Percentiles rank a stretch among this genome's conserved stretches.
Evolutionary conservation across 2,888 invertebrate genomes (phyloP).

Genomic region (Lasius platythorax): DNA sequence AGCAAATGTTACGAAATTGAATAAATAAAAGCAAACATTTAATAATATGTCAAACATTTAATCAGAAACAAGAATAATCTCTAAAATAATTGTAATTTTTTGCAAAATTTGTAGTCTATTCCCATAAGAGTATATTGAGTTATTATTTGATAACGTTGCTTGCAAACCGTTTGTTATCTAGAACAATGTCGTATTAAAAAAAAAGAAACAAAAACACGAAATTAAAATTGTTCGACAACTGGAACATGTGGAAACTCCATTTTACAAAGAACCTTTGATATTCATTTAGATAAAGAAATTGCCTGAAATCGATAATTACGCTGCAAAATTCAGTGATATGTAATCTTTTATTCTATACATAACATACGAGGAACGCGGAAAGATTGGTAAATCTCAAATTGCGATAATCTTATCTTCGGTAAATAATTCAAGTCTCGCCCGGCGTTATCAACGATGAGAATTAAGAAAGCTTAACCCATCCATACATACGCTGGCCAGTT

Average conservation of each 20-base stretch:
- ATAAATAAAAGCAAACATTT: neutral
- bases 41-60: neutral
- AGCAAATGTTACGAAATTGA: no score
- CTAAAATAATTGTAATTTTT: neutral
- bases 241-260: neutral
- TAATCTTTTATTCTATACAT: slow-evolving; percentile 27
- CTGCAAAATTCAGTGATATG: neutral
- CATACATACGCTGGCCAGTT: slow-evolving; percentile 14
- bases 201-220: neutral
- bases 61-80: neutral
- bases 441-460: slow-evolving; percentile 69
- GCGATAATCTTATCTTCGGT: slow-evolving; percentile 72
- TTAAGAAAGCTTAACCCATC: slow-evolving; percentile 67
- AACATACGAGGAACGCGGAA: slow-evolving; percentile 56
- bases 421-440: slow-evolving; percentile 68
- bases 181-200: neutral
- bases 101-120: neutral
- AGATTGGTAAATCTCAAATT: slow-evolving; percentile 59
- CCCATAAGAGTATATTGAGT: neutral
- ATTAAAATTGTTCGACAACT: neutral
- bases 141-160: neutral
- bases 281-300: neutral
- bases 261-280: neutral
- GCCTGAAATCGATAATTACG: neutral
- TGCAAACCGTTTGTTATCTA: neutral